phyloP scores from a whole-genome alignment of 1,140 invertebrate species.

The Lysiphlebus fabarum region DNA sequence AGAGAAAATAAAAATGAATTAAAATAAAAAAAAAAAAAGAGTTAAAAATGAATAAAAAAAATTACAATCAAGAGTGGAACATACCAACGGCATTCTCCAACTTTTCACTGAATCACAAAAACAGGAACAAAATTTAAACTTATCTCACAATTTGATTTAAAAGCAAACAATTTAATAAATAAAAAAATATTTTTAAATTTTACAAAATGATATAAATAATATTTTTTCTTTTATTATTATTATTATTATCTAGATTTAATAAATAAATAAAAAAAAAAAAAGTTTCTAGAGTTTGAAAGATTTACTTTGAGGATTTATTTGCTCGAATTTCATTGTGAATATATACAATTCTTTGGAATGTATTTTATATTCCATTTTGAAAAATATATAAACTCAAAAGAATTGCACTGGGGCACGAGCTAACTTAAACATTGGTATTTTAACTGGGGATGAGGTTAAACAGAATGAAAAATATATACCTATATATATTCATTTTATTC shows the following conservation, averaged over 20 bases:
- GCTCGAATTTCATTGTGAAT: slow-evolving; percentile 42
- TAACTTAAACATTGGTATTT: too few species aligned
- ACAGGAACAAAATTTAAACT: too few species aligned
- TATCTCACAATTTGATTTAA: too few species aligned
- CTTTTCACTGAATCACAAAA: slow-evolving; percentile 37
- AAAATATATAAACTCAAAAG: slow-evolving; percentile 6
- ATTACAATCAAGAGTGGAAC: slow-evolving; percentile 26
- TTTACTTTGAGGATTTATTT: slow-evolving; percentile 44
- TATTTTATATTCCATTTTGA: slow-evolving; percentile 21
- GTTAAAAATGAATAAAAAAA: slow-evolving; percentile 14
- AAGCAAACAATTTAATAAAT: too few species aligned
- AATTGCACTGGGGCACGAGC: slow-evolving; percentile 13
- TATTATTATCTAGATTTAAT: too few species aligned
- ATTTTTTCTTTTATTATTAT: too few species aligned
- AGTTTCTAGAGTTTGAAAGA: too few species aligned
- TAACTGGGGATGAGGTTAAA: not conserved
- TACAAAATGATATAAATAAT: too few species aligned
- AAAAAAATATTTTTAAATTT: too few species aligned
- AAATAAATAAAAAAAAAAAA: too few species aligned
- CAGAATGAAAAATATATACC: slow-evolving; percentile 1
- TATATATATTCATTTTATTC: too few species aligned
- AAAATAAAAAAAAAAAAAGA: not conserved
- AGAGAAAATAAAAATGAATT: not conserved
- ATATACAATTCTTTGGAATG: slow-evolving; percentile 20
- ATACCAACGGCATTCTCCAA: slow-evolving; percentile 50